Base-by-base conservation (phyloP, 2,797 vertebrate genomes). In the Xenopus petersii region DNA sequence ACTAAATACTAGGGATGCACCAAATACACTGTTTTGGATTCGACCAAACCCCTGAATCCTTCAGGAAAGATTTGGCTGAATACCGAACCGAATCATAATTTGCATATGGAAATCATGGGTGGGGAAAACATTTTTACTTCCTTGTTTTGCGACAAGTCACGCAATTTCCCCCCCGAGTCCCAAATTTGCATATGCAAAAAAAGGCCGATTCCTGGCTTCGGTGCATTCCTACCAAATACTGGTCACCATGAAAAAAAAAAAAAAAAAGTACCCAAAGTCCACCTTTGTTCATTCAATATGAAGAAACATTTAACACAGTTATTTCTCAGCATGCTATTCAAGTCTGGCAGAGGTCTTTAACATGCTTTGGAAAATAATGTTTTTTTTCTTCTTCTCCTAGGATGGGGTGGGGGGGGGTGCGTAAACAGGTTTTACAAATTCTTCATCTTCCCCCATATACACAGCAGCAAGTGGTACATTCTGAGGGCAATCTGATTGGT, bases 251-350 rank as follows among this genome's bases (percentile, higher is more conserved):
- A 73, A 56, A 30, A 33, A 49, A 24, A 73, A 56, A 30, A 33
- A 49, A 24, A 21, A 21, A 21, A 21, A 21, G 17, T 60, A 60
- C 17, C 58, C 30, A 47, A 58, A 33, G 65, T 56, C 21, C 58
- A 49, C 33, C 62, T 65, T 74, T 74, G 71, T 69, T 79, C 76
- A 79, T 79, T 79, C 71, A 79, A 79, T 79, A 79, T 79, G 76
- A 79, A 79, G 76, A 79, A 79, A 79, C 66, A 73, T 65, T 74
- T 74, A 74, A 73, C 26, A 30, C 13, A 66, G 60, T 79, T 69
- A 69, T 69, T 60, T 69, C 21, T 74, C 67, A 70, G 66, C 76
- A 69, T 74, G 76, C 76, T 79, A 55, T 61, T 73, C 24, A 60
- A 67, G 65, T 61, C 70, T 70, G 65, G 21, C 33, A 21, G 66